Conservation (phyloP, 2,113 vertebrate genomes). For the Holacanthus passer region DNA sequence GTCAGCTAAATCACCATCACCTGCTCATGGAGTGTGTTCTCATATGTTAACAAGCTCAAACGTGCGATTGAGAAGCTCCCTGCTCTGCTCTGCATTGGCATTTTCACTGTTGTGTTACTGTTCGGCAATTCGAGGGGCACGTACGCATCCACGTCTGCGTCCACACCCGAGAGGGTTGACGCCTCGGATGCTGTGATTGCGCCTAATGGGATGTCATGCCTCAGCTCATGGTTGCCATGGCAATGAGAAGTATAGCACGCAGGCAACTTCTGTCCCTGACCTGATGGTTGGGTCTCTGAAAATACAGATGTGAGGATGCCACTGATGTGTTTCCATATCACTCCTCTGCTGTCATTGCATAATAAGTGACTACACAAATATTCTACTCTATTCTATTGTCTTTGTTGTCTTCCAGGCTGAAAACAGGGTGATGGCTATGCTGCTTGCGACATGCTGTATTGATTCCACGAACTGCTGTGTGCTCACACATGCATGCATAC, state of each 20-base stretch:
- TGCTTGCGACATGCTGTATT: background rate
- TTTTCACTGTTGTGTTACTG: background rate
- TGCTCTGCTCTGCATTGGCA: background rate
- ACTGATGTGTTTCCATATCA: background rate
- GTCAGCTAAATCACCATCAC: constrained; percentile 7
- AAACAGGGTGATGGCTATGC: constrained; percentile 4
- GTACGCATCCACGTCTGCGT: background rate
- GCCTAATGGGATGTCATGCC: constrained; percentile 27
- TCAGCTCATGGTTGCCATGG: constrained; percentile 40
- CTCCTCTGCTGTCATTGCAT: background rate
- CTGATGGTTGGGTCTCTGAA: constrained; percentile 16
- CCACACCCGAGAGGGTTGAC: background rate
- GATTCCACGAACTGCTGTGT: constrained; percentile 1
- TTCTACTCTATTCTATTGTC: background rate
- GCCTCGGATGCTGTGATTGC: constrained; percentile 44
- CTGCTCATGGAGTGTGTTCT: constrained; percentile 20
- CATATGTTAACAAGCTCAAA: constrained; percentile 5
- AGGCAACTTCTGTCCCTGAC: constrained; percentile 20
- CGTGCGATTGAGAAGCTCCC: constrained; percentile 14
- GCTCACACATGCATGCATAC: background rate
- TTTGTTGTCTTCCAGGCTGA: background rate
- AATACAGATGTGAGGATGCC: background rate
- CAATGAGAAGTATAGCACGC: constrained; percentile 20
- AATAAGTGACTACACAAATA: background rate
- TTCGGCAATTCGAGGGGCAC: constrained; percentile 1